Evolutionary conservation across 1,140 invertebrate species (phyloP).

Genomic region (Homalodisca vitripennis): DNA sequence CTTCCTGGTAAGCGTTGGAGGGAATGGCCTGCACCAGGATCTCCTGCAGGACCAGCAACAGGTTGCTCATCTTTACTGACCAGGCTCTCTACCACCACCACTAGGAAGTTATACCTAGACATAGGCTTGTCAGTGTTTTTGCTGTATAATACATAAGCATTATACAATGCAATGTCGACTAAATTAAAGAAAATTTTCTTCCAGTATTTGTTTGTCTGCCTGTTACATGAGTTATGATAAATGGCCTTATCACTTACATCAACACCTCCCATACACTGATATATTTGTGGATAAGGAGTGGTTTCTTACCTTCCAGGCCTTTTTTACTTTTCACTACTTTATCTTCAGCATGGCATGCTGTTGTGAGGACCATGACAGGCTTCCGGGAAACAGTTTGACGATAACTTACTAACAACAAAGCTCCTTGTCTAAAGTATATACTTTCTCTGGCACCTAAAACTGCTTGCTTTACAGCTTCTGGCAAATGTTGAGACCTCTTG

Average conservation of each 20-base stretch:
- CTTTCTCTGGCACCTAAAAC: neutral
- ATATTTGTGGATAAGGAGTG: constrained; percentile 25
- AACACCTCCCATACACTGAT: constrained; percentile 23
- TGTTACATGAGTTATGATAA: constrained; percentile 11
- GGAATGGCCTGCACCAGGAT: neutral
- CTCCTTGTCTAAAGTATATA: neutral
- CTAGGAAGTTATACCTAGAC: neutral
- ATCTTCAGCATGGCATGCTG: constrained; percentile 19
- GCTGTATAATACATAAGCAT: constrained; percentile 20
- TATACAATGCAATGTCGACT: neutral
- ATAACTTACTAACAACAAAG: neutral
- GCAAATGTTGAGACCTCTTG: neutral
- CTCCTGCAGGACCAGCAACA: neutral
- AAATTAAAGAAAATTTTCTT: constrained; percentile 16
- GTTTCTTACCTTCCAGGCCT: constrained; percentile 10
- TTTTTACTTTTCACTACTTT: constrained; percentile 25
- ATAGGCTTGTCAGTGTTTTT: constrained; percentile 20
- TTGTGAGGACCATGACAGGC: neutral
- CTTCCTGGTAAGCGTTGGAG: neutral
- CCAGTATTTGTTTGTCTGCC: constrained; percentile 2
- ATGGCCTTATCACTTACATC: constrained; percentile 24
- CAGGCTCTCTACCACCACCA: neutral
- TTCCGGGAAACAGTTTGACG: neutral
- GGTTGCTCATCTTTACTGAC: neutral
- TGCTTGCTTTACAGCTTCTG: neutral